Conservation (phyloP, 2,113 vertebrate species). For the Corythornis cristatus region DNA sequence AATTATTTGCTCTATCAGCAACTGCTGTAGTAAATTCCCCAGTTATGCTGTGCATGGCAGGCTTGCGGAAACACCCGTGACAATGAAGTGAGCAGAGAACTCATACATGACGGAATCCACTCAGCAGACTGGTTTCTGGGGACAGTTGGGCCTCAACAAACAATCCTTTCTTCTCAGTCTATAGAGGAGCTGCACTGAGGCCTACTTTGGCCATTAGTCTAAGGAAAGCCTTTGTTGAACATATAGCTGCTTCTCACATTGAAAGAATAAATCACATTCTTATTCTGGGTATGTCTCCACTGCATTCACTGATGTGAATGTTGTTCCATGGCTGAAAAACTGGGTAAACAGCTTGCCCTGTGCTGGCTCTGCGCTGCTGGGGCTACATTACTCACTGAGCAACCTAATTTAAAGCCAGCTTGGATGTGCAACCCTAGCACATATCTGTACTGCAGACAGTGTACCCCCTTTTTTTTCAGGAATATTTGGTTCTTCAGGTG, state of each 20-base stretch:
- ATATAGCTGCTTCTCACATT: conserved; percentile 61
- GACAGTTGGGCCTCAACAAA: conserved; percentile 63
- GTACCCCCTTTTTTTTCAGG: background rate
- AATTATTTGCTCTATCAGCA: conserved; percentile 47
- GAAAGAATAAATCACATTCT: conserved; percentile 70
- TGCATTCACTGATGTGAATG: conserved; percentile 56
- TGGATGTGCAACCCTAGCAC: background rate
- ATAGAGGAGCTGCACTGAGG: conserved; percentile 37
- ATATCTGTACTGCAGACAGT: background rate
- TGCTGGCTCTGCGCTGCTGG: background rate
- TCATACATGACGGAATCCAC: conserved; percentile 43
- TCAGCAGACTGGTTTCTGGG: conserved; percentile 24
- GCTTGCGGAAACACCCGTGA: conserved; percentile 26
- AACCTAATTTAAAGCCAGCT: conserved; percentile 7
- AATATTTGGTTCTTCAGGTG: background rate
- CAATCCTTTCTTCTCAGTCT: conserved; percentile 62
- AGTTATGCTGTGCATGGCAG: background rate
- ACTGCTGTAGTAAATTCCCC: conserved; percentile 12
- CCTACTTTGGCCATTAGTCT: conserved; percentile 61
- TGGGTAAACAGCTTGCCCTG: conserved; percentile 48
- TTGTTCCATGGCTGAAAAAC: conserved; percentile 52
- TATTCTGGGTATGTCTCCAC: conserved; percentile 57
- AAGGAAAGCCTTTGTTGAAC: conserved; percentile 61
- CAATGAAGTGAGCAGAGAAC: conserved; percentile 51
- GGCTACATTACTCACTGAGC: background rate